Evolutionary conservation across 2,113 vertebrate species (phyloP).

Genomic region (Machaerirhynchus nigripectus): DNA sequence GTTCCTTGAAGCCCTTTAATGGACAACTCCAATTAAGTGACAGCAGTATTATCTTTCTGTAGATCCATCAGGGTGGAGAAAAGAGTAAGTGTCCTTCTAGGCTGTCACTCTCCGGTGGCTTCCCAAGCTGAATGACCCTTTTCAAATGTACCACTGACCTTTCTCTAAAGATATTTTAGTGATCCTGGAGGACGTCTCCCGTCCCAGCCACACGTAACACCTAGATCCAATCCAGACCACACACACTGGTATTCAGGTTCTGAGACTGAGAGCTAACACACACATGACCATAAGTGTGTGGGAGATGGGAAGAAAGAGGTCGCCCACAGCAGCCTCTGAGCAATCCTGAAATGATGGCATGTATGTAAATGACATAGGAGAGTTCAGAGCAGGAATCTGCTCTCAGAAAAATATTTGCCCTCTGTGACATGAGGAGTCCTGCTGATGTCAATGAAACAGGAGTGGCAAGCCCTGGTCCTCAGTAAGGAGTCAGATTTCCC

Average conservation of each 20-base stretch:
- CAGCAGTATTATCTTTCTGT: fast-evolving
- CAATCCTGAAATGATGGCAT: background rate
- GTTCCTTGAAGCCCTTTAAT: background rate
- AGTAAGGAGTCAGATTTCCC: background rate
- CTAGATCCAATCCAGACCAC: background rate
- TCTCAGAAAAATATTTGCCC: constrained; percentile 39
- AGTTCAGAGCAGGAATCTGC: constrained; percentile 12
- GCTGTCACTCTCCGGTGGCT: background rate
- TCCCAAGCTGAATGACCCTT: background rate
- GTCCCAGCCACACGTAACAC: background rate
- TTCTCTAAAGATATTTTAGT: background rate
- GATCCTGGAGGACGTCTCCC: background rate
- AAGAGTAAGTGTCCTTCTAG: background rate
- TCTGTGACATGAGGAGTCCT: background rate
- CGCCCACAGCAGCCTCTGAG: background rate
- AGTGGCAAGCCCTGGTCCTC: background rate
- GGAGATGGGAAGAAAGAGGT: background rate
- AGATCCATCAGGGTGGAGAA: background rate
- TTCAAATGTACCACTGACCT: background rate
- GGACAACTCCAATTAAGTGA: background rate
- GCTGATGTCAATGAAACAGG: constrained; percentile 45
- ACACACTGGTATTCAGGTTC: background rate
- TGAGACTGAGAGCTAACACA: background rate
- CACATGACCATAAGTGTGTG: background rate
- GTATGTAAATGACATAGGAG: background rate